Evolutionary conservation across 2,797 vertebrate genomes (phyloP).

Genomic region (Pachyuromys duprasi): DNA sequence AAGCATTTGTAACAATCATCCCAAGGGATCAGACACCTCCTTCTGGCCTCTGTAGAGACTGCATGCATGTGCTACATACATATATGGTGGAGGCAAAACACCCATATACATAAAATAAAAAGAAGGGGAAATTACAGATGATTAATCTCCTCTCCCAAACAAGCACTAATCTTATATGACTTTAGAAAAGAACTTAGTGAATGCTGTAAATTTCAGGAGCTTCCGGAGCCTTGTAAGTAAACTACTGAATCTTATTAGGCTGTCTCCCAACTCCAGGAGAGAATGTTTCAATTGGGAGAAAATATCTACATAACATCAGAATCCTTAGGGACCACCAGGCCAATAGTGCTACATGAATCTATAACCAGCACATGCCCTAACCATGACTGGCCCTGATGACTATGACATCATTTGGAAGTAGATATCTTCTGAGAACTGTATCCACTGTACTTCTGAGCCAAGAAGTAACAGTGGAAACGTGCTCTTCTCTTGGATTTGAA

Average conservation of each 20-base stretch:
- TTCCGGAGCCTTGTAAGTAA: conserved; percentile 4
- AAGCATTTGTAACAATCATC: background rate
- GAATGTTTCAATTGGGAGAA: background rate
- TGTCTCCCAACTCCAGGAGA: background rate
- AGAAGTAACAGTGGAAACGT: background rate
- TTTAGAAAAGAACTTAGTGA: background rate
- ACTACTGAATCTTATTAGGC: background rate
- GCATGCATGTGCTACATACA: background rate
- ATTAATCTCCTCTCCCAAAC: background rate
- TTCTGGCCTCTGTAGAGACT: background rate
- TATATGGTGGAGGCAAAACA: background rate
- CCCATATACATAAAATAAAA: background rate
- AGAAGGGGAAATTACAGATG: background rate
- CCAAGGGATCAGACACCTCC: background rate
- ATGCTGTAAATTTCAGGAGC: conserved; percentile 18
- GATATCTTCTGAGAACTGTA: background rate
- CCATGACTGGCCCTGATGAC: too few species aligned
- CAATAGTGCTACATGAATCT: too few species aligned
- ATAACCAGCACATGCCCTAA: background rate
- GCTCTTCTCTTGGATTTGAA: background rate
- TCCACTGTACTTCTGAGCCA: too few species aligned
- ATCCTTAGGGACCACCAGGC: background rate
- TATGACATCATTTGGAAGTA: background rate
- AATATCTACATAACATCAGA: background rate
- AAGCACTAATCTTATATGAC: background rate